Evolutionary conservation across 2,888 invertebrate species (phyloP), one percentile per base, ranked within the genome.

Genomic region (Bombylius discolor): DNA sequence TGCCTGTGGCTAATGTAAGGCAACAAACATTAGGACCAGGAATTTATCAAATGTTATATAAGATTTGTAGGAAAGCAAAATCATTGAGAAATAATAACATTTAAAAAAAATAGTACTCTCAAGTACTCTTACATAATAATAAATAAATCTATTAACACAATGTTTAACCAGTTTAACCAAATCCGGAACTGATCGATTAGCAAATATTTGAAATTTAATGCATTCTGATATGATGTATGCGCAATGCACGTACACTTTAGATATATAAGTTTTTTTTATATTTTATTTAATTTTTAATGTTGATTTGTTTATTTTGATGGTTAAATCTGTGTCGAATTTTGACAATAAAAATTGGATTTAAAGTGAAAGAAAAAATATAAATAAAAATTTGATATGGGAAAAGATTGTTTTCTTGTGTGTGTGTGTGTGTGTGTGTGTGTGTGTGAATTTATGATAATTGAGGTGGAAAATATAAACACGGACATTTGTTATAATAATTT

Each of bases 131-230:
- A 23, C 23, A 23, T 23, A 23, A 23, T 23, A 23, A 23, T 23
- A 23, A 23, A 23, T 23, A 23, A 23, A 23, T 23, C 23, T 23
- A 23, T 23, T 23, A 23, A 23, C 23, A 23, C 23, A 23, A 23
- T 23, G 23, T 23, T 23, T 23, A 23, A 23, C 23, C 23, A 23
- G 23, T 23, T 23, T 23, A 23, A 23, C 23, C 23, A 53, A 56
- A 13, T 54, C 56, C 58, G 62, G 60, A 63, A 61, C 63, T 52
- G 60, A 63, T 63, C 60, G 62, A 60, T 61, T 61, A 60, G 60
- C 59, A 62, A 61, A 61, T 62, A 62, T 60, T 62, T 62, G 60
- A 59, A 58, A 42, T 42, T 42, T 42, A 42, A 14, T 12, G n/a
- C 14, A 14, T n/a, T 12, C 3, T 44, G 9, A 12, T 11, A 13